phyloP scores from a whole-genome alignment of 1,140 invertebrate species.

The Drosophila melanogaster region DNA sequence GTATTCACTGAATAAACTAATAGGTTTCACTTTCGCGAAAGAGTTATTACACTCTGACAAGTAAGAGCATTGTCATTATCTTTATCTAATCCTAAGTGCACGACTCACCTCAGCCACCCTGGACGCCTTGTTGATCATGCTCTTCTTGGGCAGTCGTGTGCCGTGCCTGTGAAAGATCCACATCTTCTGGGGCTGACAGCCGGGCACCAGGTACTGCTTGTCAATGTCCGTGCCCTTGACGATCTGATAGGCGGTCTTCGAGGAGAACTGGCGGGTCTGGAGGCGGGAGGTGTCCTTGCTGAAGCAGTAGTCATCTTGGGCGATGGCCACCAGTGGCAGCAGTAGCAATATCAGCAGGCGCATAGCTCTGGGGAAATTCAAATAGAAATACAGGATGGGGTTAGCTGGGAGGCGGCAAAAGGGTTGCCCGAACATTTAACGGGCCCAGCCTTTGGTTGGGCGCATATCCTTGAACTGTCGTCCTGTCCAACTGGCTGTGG shows the following conservation, averaged over 20 bases:
- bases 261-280: conserved; percentile 86
- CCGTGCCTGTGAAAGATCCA: conserved; percentile 88
- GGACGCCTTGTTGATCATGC: conserved; percentile 85
- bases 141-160: conserved; percentile 86
- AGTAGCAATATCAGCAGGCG: conserved; percentile 51
- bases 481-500: conserved; percentile 28
- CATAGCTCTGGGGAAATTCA: conserved; percentile 52
- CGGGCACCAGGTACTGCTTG: conserved; percentile 86
- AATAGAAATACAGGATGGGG: background rate
- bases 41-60: no score
- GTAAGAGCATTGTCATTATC: no score
- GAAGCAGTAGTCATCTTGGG: conserved; percentile 86
- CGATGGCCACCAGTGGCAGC: conserved; percentile 53
- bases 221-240: conserved; percentile 85
- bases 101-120: conserved; percentile 85
- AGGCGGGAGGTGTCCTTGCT: conserved; percentile 86
- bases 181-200: conserved; percentile 87
- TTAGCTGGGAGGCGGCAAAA: conserved; percentile 22
- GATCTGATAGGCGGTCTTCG: conserved; percentile 88
- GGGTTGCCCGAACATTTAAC: conserved; percentile 49
- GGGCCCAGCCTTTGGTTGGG: conserved; percentile 58
- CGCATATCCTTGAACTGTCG: conserved; percentile 75
- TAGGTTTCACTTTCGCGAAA: no score
- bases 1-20: background rate
- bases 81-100: background rate